These are phyloP conservation scores for Otolemur crassicaudatus DNA, from an alignment of 2,797 vertebrate species.

Conservation along the genomic window DNA sequence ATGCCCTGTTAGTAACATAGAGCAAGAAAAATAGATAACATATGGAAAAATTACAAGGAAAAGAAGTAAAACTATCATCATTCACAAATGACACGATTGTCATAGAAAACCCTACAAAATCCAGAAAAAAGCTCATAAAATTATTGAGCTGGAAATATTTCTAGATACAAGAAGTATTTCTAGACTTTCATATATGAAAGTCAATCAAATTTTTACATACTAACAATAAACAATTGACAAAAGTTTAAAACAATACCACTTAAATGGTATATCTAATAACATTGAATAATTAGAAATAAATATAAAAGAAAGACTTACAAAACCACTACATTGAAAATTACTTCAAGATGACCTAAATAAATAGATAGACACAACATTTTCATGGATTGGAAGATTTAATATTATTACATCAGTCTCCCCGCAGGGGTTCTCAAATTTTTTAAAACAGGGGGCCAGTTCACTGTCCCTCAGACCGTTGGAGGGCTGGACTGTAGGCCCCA, in stretches of 20 bases:
- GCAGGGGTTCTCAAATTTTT: no score
- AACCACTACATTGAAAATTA: neutral
- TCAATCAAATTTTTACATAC: neutral
- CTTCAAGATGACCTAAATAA: neutral
- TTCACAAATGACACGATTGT: neutral
- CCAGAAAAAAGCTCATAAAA: conserved; percentile 14
- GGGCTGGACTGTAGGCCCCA: no score
- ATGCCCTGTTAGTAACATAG: neutral
- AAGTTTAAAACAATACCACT: neutral
- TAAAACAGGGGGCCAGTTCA: no score
- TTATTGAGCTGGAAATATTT: neutral
- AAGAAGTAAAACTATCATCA: neutral
- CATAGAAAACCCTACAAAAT: neutral
- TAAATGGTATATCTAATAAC: conserved; percentile 3
- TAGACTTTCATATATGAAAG: neutral
- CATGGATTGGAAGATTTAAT: neutral
- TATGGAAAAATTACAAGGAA: neutral
- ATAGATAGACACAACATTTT: neutral
- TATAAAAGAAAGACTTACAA: conserved; percentile 2
- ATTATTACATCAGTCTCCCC: neutral
- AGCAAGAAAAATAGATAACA: conserved; percentile 4
- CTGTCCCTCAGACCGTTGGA: no score
- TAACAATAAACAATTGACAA: conserved; percentile 10
- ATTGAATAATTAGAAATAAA: conserved; percentile 30
- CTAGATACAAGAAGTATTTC: neutral